A percentile compares a stretch with the other conserved stretches of the same genome.
Evolutionary conservation across 2,113 vertebrate species (phyloP).

Genomic region (Lontra canadensis): DNA sequence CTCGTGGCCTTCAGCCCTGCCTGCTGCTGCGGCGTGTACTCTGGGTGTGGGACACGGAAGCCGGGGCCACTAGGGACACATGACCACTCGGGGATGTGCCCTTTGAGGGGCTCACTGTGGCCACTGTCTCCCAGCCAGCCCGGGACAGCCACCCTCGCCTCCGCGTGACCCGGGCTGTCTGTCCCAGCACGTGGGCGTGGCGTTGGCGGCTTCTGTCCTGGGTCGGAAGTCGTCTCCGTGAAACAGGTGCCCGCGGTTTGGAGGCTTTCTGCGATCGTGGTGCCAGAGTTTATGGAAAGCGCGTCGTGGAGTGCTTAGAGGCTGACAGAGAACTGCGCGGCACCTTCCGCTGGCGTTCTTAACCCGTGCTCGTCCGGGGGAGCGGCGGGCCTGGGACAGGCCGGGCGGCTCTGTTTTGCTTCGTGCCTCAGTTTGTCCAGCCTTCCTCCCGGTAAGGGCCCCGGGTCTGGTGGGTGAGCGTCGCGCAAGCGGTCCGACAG

Average conservation of each 20-base stretch:
- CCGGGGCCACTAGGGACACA: background rate
- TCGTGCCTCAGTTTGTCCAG: background rate
- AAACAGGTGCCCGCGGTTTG: too few relatives aligned
- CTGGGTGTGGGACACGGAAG: background rate
- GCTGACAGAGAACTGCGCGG: background rate
- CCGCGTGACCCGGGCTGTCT: background rate
- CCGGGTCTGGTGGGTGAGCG: background rate
- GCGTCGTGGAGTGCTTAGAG: fast-evolving
- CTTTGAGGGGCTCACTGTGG: background rate
- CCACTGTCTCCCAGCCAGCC: background rate
- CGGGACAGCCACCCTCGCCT: fast-evolving
- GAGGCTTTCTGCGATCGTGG: background rate
- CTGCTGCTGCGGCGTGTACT: background rate
- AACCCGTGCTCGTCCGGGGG: background rate
- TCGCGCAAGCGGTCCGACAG: too few relatives aligned
- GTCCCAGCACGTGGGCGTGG: fast-evolving
- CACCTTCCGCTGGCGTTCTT: too few relatives aligned
- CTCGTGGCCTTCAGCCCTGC: background rate
- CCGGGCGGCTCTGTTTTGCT: background rate
- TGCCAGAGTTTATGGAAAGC: background rate
- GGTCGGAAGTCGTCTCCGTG: background rate
- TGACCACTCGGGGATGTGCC: background rate
- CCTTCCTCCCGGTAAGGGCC: background rate
- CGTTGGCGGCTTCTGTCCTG: too few relatives aligned
- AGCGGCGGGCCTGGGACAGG: too few relatives aligned